Evolutionary conservation across 2,113 vertebrate genomes (phyloP), one percentile per base, ranked within the genome.

Genomic region (Pteruthius melanotis): DNA sequence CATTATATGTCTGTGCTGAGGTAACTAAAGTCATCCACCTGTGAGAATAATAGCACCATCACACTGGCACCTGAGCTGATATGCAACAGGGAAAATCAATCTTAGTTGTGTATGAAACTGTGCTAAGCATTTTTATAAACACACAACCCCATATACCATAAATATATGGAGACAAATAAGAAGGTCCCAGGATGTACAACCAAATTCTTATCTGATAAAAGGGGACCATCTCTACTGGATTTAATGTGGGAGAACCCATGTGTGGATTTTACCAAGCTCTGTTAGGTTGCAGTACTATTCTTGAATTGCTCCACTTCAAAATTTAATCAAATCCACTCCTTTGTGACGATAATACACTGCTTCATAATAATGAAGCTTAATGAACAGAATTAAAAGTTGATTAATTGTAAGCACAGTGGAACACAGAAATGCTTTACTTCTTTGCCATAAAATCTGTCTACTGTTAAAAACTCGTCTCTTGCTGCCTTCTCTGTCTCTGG

Each of bases 311-410:
- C 64, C 30, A 57, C 39, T 89, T 72, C 77, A 64, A 17, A 65
- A 54, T 59, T 74, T 90, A 88, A 84, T 92, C 69, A 61, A 50
- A 63, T 59, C 83, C 78, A 87, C 63, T 80, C 87, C 81, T 92
- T 83, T 31, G 64, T 27, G 83, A 86, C 72, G 68, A 52, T 69
- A 49, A 88, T n/a, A 69, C 93, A 66, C 57, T 31, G 91, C 86
- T 96, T 94, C 93, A 65, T 96, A 89, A 96, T 94, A 87, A 92
- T 10, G 56, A 95, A 92, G 68, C 89, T 95, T 97, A 96, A 97
- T 72, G 91, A 96, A 76, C 76, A 53, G 94, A 94, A 68, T 84
- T 90, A 89, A 90, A 96, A 96, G 87, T 95, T 97, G 95, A 97
- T 97, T 97, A 97, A 94, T 94, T 69, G 70, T 83, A 80, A 91